Percentiles rank a stretch among this genome's conserved stretches.
Conservation (phyloP, 1,140 invertebrate species). For the Doryteuthis pealeii region DNA sequence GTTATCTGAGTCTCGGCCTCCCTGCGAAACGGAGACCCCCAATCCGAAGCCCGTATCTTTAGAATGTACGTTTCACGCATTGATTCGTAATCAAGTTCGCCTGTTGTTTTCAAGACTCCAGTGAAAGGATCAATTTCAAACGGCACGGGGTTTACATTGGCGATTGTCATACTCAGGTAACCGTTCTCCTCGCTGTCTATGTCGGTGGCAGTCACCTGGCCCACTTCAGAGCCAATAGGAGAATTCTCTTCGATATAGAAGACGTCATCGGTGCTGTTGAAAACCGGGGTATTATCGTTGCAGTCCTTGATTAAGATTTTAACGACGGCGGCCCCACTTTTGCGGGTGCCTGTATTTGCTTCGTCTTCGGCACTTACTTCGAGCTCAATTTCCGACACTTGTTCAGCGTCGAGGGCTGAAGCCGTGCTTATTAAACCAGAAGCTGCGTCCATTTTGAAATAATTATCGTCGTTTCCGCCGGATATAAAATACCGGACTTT, state of each 20-base stretch:
- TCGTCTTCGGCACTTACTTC: constrained; percentile 61
- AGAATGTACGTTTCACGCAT: constrained; percentile 81
- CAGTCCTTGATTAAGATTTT: constrained; percentile 53
- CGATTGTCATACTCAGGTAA: constrained; percentile 90
- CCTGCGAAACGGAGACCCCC: constrained; percentile 85
- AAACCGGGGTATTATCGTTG: constrained; percentile 58
- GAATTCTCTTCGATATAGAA: constrained; percentile 74
- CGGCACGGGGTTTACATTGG: constrained; percentile 79
- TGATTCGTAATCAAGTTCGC: constrained; percentile 86
- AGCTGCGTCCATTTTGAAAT: constrained; percentile 60
- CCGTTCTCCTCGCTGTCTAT: constrained; percentile 91
- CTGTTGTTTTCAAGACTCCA: constrained; percentile 81
- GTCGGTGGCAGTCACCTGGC: constrained; percentile 81
- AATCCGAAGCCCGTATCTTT: constrained; percentile 85
- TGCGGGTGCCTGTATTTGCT: constrained; percentile 78
- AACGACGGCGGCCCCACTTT: constrained; percentile 67
- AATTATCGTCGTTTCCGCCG: constrained; percentile 39
- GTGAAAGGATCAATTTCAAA: constrained; percentile 96
- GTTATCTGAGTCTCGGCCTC: constrained; percentile 85
- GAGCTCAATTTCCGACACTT: constrained; percentile 28
- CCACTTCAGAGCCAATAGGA: constrained; percentile 78
- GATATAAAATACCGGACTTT: constrained; percentile 77
- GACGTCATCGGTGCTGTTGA: constrained; percentile 37
- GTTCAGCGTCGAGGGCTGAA: constrained; percentile 47
- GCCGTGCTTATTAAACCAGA: constrained; percentile 88